These are phyloP conservation scores for Sebastes melanostomus DNA, from an alignment of 2,797 vertebrate species.

Conservation along the genomic window DNA sequence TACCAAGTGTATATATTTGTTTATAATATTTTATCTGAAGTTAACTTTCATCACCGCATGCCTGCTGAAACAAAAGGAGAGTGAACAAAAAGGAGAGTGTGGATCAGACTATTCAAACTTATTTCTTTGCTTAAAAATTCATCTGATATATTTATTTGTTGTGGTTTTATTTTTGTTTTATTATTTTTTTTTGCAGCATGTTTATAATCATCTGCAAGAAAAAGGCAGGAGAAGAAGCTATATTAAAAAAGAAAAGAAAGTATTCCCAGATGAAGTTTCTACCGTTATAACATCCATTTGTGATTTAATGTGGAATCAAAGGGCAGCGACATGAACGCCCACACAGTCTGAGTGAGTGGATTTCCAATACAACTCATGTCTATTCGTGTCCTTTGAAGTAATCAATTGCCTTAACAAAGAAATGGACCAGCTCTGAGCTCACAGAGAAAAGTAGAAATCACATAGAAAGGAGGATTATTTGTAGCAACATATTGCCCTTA, in stretches of 20 bases:
- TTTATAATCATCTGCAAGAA: constrained; percentile 52
- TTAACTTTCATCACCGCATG: constrained; percentile 77
- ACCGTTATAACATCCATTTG: background rate
- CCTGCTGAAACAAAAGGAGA: constrained; percentile 75
- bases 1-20: constrained; percentile 77
- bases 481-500: background rate
- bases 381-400: constrained; percentile 53
- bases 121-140: constrained; percentile 43
- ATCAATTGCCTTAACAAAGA: constrained; percentile 69
- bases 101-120: constrained; percentile 42
- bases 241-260: background rate
- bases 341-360: constrained; percentile 9
- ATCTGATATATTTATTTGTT: constrained; percentile 61
- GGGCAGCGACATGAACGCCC: background rate
- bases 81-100: constrained; percentile 62
- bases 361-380: constrained; percentile 43
- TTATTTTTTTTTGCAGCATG: constrained; percentile 50
- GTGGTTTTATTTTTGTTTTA: constrained; percentile 40
- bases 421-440: constrained; percentile 42
- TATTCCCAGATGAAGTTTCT: constrained; percentile 26
- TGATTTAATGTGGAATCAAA: constrained; percentile 21
- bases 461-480: background rate
- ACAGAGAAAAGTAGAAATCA: background rate
- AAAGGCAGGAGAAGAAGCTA: constrained; percentile 24
- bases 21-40: constrained; percentile 77